Conservation (phyloP, 2,888 invertebrate genomes). For the Drosophila multiciliata region DNA sequence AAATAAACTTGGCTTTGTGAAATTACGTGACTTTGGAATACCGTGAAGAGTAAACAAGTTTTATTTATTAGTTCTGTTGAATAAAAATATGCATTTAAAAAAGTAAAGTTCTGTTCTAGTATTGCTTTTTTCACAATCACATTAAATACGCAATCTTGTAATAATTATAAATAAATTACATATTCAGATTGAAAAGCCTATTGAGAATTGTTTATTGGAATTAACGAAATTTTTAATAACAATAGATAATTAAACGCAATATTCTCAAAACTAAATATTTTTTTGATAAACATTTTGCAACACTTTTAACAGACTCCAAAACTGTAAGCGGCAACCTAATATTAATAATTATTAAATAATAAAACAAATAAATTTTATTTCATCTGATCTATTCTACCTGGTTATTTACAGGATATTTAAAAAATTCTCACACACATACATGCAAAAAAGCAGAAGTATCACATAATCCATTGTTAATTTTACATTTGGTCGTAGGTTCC, state of each 20-base stretch:
- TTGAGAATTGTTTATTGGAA: not conserved
- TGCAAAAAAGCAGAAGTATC: slow-evolving; percentile 2
- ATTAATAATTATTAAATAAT: not conserved
- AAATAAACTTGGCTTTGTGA: no score
- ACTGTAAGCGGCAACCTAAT: not conserved
- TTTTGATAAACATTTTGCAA: no score
- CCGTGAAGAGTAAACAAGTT: not conserved
- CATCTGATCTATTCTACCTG: not conserved
- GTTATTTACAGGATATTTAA: not conserved
- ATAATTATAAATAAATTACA: not conserved
- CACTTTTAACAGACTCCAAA: not conserved
- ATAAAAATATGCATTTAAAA: not conserved
- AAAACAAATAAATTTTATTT: not conserved
- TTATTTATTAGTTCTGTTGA: not conserved
- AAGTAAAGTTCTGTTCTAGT: not conserved
- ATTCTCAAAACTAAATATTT: not conserved
- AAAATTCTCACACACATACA: not conserved
- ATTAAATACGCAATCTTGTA: not conserved
- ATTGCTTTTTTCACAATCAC: not conserved
- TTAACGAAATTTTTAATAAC: not conserved
- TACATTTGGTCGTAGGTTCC: slow-evolving; percentile 62
- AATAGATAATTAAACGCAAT: not conserved
- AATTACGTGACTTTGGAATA: not conserved
- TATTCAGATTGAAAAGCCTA: not conserved
- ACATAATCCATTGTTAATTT: slow-evolving; percentile 67